Base-by-base conservation (phyloP, 2,888 invertebrate species). In the Nomada hirtipes region DNA sequence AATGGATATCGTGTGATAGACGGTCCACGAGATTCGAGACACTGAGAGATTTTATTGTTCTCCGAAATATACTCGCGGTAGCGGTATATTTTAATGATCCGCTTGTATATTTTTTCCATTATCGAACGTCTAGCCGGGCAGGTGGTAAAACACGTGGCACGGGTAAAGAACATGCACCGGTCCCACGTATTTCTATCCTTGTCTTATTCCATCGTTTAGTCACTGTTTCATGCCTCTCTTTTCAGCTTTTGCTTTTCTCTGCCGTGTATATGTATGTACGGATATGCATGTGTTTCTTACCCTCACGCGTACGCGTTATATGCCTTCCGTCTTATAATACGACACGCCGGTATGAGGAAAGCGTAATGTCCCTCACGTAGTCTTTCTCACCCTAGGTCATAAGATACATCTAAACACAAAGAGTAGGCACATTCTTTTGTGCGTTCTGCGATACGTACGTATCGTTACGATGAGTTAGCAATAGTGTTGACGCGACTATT, bases 101-200 rank as follows among this genome's bases (percentile, higher is more conserved):
- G 59, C 76, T 13, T 57, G 74, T 65, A 69, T 71, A 69, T 83
- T 75, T 79, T 83, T 65, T 63, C 36, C 50, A 68, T 86, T 75
- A 78, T 82, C 75, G 64, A 72, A 57, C 53, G 76, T 65, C 84
- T 82, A 84, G 84, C 50, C 59, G 65, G 84, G 80, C 86, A 86
- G 86, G 86, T 86, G 86, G 84, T 86, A 79, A 86, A 85, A 86
- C 86, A 86, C 86, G 86, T 86, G 86, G 86, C 82, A 86, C 82
- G 86, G 84, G 81, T 85, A 77, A 79, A 85, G 77, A 85, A 67
- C 72, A 68, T 74, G 80, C 86, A 86, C 78, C 82, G 84, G 82
- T 76, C 80, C 55, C 52, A 29, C 50, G 65, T 67, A 53, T 78
- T 68, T 75, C 69, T 65, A 64, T 70, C 73, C 69, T 74, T 47